Percentiles rank a stretch among this genome's conserved stretches.
Evolutionary conservation across 2,797 vertebrate species (phyloP).

Genomic region (Euthynnus affinis): DNA sequence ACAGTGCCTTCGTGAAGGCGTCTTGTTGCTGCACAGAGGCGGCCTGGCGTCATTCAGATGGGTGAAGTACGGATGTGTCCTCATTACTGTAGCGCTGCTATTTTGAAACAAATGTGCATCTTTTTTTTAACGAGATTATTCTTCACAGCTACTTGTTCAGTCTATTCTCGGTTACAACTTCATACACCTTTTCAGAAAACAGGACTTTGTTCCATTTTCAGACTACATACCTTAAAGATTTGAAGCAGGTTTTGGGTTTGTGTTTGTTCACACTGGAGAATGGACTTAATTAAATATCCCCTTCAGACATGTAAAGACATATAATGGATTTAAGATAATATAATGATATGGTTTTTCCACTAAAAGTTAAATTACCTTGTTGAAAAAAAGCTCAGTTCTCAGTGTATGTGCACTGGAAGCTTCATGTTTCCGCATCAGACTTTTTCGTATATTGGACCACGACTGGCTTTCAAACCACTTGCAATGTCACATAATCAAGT

Average conservation of each 20-base stretch:
- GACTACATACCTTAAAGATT: not conserved
- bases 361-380: too few relatives aligned
- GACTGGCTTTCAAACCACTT: too few relatives aligned
- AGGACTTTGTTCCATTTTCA: not conserved
- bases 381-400: not conserved
- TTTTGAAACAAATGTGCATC: not conserved
- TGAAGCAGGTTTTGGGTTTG: not conserved
- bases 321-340: too few relatives aligned
- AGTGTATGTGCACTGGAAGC: not conserved
- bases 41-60: constrained; percentile 83
- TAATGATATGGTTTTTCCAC: not conserved
- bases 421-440: too few relatives aligned
- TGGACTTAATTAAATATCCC: not conserved
- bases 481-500: too few relatives aligned
- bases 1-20: constrained; percentile 78
- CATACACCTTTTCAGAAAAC: not conserved
- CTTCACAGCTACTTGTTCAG: not conserved
- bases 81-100: not conserved
- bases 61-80: constrained; percentile 81
- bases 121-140: not conserved
- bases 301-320: too few relatives aligned
- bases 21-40: constrained; percentile 82
- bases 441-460: too few relatives aligned
- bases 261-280: not conserved
- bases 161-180: not conserved